These are phyloP conservation scores for Atractosteus spatula DNA, from an alignment of 2,113 vertebrate species.

Conservation along the genomic window DNA sequence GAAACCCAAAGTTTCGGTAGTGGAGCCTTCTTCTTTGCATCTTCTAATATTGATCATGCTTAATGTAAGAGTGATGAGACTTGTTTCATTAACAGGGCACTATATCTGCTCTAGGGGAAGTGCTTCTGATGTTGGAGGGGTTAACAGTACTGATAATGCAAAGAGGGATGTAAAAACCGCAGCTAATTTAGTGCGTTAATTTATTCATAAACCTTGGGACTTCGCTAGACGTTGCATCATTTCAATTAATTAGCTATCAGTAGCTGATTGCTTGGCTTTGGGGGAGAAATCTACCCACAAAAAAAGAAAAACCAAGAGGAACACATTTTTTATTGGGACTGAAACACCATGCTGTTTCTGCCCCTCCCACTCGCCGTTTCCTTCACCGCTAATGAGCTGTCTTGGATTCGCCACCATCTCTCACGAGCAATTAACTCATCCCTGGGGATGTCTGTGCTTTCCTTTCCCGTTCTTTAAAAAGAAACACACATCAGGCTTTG, in stretches of 20 bases:
- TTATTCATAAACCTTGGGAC: no score
- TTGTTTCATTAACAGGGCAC: no score
- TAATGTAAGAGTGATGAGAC: no score
- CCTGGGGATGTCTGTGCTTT: not conserved
- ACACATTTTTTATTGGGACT: not conserved
- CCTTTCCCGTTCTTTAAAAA: not conserved
- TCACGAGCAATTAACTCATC: not conserved
- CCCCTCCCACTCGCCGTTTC: not conserved
- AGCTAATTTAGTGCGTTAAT: no score
- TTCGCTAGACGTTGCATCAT: not conserved
- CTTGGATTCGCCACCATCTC: not conserved
- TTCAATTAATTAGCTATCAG: not conserved
- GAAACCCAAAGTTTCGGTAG: no score
- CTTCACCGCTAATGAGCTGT: not conserved
- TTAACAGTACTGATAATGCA: no score
- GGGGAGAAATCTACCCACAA: not conserved
- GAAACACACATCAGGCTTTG: not conserved
- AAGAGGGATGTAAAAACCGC: no score
- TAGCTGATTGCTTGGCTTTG: not conserved
- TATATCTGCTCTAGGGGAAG: no score
- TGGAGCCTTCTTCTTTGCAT: no score
- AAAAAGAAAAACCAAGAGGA: not conserved
- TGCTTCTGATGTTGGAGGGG: no score
- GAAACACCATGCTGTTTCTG: not conserved
- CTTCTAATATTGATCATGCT: no score